Evolutionary conservation across 2,797 vertebrate species (phyloP).

Genomic region (Thalassophryne amazonica): DNA sequence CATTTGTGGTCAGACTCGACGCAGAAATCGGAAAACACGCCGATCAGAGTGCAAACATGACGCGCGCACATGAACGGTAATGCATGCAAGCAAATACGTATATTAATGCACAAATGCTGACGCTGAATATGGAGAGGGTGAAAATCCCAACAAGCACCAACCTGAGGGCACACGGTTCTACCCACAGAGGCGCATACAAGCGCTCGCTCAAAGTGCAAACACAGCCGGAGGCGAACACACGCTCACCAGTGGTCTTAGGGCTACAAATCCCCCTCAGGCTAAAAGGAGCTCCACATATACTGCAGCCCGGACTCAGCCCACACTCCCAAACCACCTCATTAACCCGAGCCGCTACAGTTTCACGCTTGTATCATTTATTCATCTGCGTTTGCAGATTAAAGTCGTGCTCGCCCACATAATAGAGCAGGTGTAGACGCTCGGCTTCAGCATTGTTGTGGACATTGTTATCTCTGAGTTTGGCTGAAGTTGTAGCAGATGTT

Average conservation of each 20-base stretch:
- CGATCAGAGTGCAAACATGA: slow-evolving; percentile 40
- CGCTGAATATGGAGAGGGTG: slow-evolving; percentile 45
- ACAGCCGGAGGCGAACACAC: slow-evolving; percentile 63
- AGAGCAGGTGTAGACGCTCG: slow-evolving; percentile 13
- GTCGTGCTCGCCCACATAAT: slow-evolving; percentile 33
- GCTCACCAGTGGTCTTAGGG: slow-evolving; percentile 59
- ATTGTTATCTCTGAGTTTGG: slow-evolving; percentile 17
- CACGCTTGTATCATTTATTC: slow-evolving; percentile 64
- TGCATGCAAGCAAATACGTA: slow-evolving; percentile 54
- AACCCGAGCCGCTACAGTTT: slow-evolving; percentile 65
- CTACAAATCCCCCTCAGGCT: slow-evolving; percentile 61
- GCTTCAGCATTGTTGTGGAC: slow-evolving; percentile 18
- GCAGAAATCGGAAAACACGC: slow-evolving; percentile 41
- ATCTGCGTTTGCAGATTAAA: slow-evolving; percentile 62
- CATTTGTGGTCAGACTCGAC: slow-evolving; percentile 43
- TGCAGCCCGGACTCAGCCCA: slow-evolving; percentile 46
- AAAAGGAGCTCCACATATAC: slow-evolving; percentile 44
- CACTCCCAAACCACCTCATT: slow-evolving; percentile 79
- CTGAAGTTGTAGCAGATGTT: not conserved
- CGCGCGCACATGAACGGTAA: slow-evolving; percentile 21
- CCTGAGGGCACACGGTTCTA: slow-evolving; percentile 37
- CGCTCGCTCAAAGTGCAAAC: slow-evolving; percentile 45
- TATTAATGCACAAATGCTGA: slow-evolving; percentile 43
- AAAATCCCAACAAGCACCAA: slow-evolving; percentile 47
- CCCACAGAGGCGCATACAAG: slow-evolving; percentile 13